Evolutionary conservation across 1,140 invertebrate genomes (phyloP).

Genomic region (Drosophila mayri): DNA sequence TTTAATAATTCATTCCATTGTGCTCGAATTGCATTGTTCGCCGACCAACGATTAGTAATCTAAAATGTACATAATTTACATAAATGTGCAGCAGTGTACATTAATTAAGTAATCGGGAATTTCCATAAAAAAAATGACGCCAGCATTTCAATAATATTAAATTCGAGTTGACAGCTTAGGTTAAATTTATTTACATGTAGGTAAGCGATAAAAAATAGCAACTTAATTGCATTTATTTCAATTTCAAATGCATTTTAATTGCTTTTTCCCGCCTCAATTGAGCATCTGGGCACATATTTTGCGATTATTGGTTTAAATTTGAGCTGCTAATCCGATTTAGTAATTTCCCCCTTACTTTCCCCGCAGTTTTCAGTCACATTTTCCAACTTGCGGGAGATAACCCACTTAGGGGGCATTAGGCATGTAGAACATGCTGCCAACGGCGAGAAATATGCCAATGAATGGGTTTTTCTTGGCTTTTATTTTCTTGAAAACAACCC

Average conservation of each 20-base stretch:
- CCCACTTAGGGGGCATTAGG: slow-evolving; percentile 57
- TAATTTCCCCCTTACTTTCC: neutral
- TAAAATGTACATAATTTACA: slow-evolving; percentile 14
- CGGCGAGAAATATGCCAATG: slow-evolving; percentile 31
- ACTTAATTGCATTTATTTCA: slow-evolving; percentile 5
- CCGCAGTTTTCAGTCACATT: slow-evolving; percentile 15
- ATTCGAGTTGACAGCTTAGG: neutral
- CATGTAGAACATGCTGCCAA: slow-evolving; percentile 45
- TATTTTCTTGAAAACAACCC: slow-evolving; percentile 14
- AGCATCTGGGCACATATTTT: neutral
- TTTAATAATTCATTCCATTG: slow-evolving; percentile 41
- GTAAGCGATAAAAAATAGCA: neutral
- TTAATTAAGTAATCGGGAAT: neutral
- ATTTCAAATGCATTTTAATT: slow-evolving; percentile 11
- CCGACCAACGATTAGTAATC: neutral
- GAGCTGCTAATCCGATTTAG: slow-evolving; percentile 14
- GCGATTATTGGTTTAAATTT: slow-evolving; percentile 7
- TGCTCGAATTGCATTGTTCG: neutral
- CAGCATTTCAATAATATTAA: slow-evolving; percentile 6
- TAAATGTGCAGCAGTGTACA: neutral
- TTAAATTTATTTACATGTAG: neutral
- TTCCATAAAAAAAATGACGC: neutral
- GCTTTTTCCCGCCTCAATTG: neutral
- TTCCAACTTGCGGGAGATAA: slow-evolving; percentile 4
- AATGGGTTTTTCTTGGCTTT: slow-evolving; percentile 40